A percentile compares a stretch with the other conserved stretches of the same genome.
Conservation (phyloP, 1,140 invertebrate genomes). For the Drosophila ambigua region DNA sequence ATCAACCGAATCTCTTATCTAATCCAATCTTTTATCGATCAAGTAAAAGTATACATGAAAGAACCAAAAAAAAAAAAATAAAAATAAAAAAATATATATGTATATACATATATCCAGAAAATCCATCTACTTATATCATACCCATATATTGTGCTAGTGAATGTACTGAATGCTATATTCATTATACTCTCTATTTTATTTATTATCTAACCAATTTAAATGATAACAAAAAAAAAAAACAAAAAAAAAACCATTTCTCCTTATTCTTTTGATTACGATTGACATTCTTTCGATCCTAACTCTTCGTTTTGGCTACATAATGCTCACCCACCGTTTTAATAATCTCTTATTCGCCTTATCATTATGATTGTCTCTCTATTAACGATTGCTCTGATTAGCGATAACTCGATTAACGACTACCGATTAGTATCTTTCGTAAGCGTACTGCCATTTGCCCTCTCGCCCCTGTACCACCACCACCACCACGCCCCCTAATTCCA, state of each 20-base stretch:
- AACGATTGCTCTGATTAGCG: constrained; percentile 27
- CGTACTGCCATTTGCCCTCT: constrained; percentile 15
- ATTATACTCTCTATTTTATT: constrained; percentile 80
- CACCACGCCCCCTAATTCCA: neutral
- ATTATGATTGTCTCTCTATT: constrained; percentile 40
- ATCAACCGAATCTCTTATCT: constrained; percentile 53
- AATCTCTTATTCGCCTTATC: constrained; percentile 29
- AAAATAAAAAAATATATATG: constrained; percentile 27
- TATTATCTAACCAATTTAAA: constrained; percentile 85
- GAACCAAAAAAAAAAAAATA: constrained; percentile 29
- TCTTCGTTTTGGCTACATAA: constrained; percentile 39
- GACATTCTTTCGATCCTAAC: constrained; percentile 40
- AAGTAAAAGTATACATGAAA: constrained; percentile 47
- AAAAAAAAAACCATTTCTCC: constrained; percentile 32
- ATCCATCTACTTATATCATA: constrained; percentile 69
- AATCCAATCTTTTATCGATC: constrained; percentile 47
- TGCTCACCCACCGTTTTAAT: constrained; percentile 40
- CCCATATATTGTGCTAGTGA: constrained; percentile 83
- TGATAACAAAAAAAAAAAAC: constrained; percentile 55
- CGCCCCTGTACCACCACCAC: neutral
- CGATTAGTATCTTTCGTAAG: constrained; percentile 32
- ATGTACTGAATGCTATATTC: constrained; percentile 84
- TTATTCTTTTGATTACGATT: constrained; percentile 36
- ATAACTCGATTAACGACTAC: constrained; percentile 21
- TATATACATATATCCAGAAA: constrained; percentile 51